Base-by-base conservation (phyloP, 37 sponge, comb jelly and placozoan genomes). In the Haliclona indistincta region DNA sequence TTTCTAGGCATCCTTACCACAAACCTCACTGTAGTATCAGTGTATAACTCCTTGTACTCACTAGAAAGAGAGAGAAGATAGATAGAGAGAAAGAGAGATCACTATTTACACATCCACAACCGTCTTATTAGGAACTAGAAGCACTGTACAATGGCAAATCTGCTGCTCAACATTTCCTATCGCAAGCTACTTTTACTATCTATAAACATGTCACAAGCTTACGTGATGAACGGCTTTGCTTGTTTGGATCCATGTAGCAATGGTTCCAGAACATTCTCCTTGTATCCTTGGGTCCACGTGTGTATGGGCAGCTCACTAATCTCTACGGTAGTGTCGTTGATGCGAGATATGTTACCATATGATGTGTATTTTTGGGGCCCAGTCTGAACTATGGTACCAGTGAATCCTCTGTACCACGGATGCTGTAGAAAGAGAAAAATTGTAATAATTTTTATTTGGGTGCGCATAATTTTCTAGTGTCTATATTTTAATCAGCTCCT, bases 41-140 rank as follows among this genome's bases (percentile, higher is more conserved):
- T 97, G 81, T 97, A 94, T 45, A 95, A 95, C 81, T 97, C 98
- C 80, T 77, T 81, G 85, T 95, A 97, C 71, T 97, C 93, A 58
- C 95, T 93, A 85, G 20, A 83, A 13, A 38, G 0, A 36, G 2
- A 49, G 4, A 26, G 34, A 37, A 7, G 22, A n/a, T 55, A 4
- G 44, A 20, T 13, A 39, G 42, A 23, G 30, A 1, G 1, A 67
- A 17, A 56, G 3, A 61, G 2, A 33, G 29, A 33, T 61, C 23
- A 75, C 22, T 7, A 15, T n/a, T n/a, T n/a, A n/a, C n/a, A n/a
- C n/a, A 47, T 10, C 13, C 51, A 47, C 51, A 47, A 17, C 13
- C 15, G 15, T 47, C 10, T 47, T 47, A 47, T 10, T 15, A 47
- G 10, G 51, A 17, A 47, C 51, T 47, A 15, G 10, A 47, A 47